A percentile compares a stretch with the other conserved stretches of the same genome.
phyloP scores from a whole-genome alignment of 2,797 vertebrate species.

The Botia almorhae region DNA sequence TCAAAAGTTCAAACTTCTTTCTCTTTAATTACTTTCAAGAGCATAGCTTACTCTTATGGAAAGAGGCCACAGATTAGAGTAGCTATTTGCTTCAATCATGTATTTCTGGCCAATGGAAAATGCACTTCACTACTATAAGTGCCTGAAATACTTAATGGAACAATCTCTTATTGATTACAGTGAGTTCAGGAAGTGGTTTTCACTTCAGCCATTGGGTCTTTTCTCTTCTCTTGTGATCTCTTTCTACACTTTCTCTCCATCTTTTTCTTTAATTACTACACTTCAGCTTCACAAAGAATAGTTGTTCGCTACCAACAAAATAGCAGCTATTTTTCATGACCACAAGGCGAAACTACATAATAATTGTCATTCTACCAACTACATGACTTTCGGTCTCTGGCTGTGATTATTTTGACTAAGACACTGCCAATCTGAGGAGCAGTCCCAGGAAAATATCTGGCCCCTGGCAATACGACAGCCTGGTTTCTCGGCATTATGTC shows the following conservation, averaged over 20 bases:
- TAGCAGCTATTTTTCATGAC: slow-evolving; percentile 50
- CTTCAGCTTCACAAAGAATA: slow-evolving; percentile 32
- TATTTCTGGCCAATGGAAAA: slow-evolving; percentile 7
- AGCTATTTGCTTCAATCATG: slow-evolving; percentile 10
- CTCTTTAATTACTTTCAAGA: not conserved
- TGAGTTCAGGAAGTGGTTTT: slow-evolving; percentile 2
- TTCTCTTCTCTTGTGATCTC: not conserved
- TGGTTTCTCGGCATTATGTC: slow-evolving; percentile 32
- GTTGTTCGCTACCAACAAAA: slow-evolving; percentile 39
- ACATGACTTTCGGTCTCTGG: slow-evolving; percentile 49
- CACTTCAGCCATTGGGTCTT: not conserved
- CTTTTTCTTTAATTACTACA: slow-evolving; percentile 25
- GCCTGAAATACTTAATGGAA: slow-evolving; percentile 9
- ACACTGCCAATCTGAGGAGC: slow-evolving; percentile 39
- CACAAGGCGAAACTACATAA: slow-evolving; percentile 48
- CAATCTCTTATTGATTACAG: slow-evolving; percentile 8
- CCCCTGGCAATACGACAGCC: slow-evolving; percentile 28
- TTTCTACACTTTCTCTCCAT: not conserved
- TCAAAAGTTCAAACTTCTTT: slow-evolving; percentile 18
- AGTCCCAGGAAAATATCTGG: slow-evolving; percentile 27
- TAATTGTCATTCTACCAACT: slow-evolving; percentile 37
- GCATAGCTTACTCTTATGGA: not conserved
- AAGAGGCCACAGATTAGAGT: not conserved
- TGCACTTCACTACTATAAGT: not conserved
- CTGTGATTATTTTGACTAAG: slow-evolving; percentile 56